Conservation (phyloP, 92 coral and sea anemone genomes). For the Anthopleura xanthogrammica region DNA sequence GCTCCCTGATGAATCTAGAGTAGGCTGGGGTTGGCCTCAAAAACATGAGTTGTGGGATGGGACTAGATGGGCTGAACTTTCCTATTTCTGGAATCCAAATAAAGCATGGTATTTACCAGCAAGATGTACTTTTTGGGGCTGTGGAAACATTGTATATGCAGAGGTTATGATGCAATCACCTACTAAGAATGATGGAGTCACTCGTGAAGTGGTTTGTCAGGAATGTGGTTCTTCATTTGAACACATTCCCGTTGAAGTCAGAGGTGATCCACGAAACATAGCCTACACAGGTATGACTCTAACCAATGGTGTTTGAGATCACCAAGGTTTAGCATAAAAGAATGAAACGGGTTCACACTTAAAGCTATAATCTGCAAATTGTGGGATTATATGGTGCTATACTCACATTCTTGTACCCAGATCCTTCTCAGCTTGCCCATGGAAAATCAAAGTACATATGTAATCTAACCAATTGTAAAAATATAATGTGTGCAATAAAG, state of each 20-base stretch:
- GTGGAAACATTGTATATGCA: conserved; percentile 42
- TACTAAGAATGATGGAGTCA: too few species aligned
- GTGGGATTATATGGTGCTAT: too few species aligned
- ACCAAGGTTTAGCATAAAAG: too few species aligned
- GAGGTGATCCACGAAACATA: conserved; percentile 57
- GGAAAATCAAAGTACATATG: too few species aligned
- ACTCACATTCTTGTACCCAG: too few species aligned
- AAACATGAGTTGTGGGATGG: conserved; percentile 64
- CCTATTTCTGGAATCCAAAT: conserved; percentile 65
- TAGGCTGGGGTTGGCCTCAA: conserved; percentile 27
- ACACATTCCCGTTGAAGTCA: too few species aligned
- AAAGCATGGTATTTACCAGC: conserved; percentile 50
- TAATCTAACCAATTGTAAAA: not conserved
- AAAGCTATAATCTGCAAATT: too few species aligned
- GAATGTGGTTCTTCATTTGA: conserved; percentile 41
- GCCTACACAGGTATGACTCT: conserved; percentile 47
- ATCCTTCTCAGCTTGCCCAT: too few species aligned
- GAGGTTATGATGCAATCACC: conserved; percentile 44
- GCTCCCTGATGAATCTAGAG: conserved; percentile 14
- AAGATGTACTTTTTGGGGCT: conserved; percentile 35
- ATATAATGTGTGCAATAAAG: not conserved
- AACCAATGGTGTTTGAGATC: too few species aligned
- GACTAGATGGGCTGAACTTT: conserved; percentile 51
- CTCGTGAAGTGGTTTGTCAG: too few species aligned
- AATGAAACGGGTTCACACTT: too few species aligned